Conservation (phyloP, 1,140 invertebrate genomes). For the Radopholus similis region DNA sequence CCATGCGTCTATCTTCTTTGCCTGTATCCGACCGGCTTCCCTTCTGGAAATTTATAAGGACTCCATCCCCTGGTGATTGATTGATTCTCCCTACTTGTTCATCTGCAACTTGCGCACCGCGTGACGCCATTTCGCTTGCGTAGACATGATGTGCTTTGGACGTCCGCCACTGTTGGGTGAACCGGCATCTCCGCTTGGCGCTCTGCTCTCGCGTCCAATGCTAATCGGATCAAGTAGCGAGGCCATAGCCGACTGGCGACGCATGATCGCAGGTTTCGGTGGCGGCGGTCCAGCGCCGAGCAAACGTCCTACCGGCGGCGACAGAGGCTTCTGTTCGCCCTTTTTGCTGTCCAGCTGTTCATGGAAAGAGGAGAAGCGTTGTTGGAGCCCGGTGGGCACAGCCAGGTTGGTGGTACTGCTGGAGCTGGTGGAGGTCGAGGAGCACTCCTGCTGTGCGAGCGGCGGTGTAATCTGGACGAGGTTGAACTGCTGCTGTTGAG, state of each 20-base stretch:
- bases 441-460: background rate
- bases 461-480: background rate
- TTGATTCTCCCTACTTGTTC: constrained; percentile 36
- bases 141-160: background rate
- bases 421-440: background rate
- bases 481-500: background rate
- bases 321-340: background rate
- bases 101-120: constrained; percentile 44
- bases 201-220: background rate
- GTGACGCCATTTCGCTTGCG: constrained; percentile 29
- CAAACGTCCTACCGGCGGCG: background rate
- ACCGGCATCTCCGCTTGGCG: too few species aligned
- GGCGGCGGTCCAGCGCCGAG: background rate
- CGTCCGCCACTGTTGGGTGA: background rate
- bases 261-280: background rate
- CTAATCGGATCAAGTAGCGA: constrained; percentile 12
- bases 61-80: background rate
- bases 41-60: constrained; percentile 29
- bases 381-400: too few species aligned
- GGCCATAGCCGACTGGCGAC: constrained; percentile 6
- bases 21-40: constrained; percentile 31
- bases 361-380: background rate
- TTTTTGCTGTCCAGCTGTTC: too few species aligned
- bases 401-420: too few species aligned
- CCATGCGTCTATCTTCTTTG: constrained; percentile 47